Evolutionary conservation across 2,888 invertebrate species (phyloP).

Genomic region (Serrognathus titanus): DNA sequence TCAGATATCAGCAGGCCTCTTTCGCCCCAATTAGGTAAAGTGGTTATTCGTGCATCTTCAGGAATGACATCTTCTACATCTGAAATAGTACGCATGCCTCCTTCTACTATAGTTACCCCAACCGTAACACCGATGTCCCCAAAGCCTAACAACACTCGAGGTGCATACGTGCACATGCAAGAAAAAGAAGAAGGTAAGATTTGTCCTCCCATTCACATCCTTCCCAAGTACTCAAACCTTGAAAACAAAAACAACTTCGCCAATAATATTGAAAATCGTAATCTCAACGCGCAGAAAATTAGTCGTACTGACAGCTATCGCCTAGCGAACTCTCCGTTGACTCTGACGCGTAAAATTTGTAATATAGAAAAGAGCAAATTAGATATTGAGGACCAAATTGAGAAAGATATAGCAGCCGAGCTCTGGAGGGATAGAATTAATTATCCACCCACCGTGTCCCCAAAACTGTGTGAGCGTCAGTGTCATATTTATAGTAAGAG

Average conservation of each 20-base stretch:
- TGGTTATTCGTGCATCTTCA: conserved; percentile 47
- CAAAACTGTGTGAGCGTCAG: conserved; percentile 51
- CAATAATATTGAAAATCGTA: conserved; percentile 38
- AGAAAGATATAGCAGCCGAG: conserved; percentile 60
- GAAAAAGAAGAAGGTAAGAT: conserved; percentile 72
- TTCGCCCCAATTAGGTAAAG: conserved; percentile 64
- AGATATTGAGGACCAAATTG: conserved; percentile 53
- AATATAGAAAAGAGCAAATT: conserved; percentile 47
- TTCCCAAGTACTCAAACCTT: conserved; percentile 17
- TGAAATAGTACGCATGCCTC: conserved; percentile 59
- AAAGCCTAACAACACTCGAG: conserved; percentile 46
- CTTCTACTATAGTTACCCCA: conserved; percentile 63
- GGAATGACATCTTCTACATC: conserved; percentile 45
- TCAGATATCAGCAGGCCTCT: conserved; percentile 48
- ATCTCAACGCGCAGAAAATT: conserved; percentile 42
- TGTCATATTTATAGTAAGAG: conserved; percentile 40
- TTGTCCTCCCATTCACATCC: conserved; percentile 4
- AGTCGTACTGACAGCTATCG: conserved; percentile 84
- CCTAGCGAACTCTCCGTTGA: conserved; percentile 71
- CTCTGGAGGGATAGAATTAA: conserved; percentile 67
- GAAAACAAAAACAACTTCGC: conserved; percentile 34
- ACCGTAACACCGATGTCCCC: conserved; percentile 47
- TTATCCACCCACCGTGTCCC: conserved; percentile 65
- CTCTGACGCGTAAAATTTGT: conserved; percentile 61
- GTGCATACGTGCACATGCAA: conserved; percentile 72